These are phyloP conservation scores for Gasterosteus aculeatus DNA, from an alignment of 2,113 vertebrate genomes.

Conservation along the genomic window DNA sequence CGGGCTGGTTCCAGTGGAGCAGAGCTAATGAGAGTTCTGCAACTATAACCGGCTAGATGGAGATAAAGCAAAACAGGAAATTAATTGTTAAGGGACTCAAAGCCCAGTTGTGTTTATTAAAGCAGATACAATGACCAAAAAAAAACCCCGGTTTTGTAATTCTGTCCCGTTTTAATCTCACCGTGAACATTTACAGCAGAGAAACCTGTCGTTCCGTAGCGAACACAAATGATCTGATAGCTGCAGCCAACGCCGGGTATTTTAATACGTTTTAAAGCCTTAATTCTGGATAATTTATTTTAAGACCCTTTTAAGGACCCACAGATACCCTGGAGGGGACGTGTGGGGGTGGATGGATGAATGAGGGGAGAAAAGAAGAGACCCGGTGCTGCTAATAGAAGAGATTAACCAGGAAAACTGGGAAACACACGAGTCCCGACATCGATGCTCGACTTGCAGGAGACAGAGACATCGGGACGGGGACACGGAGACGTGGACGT, in stretches of 20 bases:
- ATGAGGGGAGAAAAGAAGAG: constrained; percentile 4
- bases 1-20: constrained; percentile 55
- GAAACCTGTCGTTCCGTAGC: constrained; percentile 27
- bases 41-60: constrained; percentile 47
- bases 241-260: constrained; percentile 30
- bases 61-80: constrained; percentile 66
- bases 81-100: constrained; percentile 72
- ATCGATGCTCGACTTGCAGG: constrained; percentile 28
- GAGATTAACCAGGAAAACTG: constrained; percentile 65
- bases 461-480: not conserved
- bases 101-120: constrained; percentile 70
- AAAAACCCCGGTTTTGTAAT: constrained; percentile 35
- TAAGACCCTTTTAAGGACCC: constrained; percentile 65
- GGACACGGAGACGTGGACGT: constrained; percentile 1
- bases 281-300: constrained; percentile 66
- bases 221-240: constrained; percentile 50
- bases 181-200: constrained; percentile 37
- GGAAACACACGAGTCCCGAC: constrained; percentile 57
- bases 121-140: constrained; percentile 52
- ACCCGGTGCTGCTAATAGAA: constrained; percentile 50
- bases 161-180: constrained; percentile 48
- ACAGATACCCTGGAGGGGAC: constrained; percentile 35
- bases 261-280: constrained; percentile 51
- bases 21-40: constrained; percentile 60
- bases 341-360: constrained; percentile 30